These are phyloP conservation scores for Gnathonemus longibarbis DNA, from an alignment of 2,113 vertebrate species.

Conservation along the genomic window DNA sequence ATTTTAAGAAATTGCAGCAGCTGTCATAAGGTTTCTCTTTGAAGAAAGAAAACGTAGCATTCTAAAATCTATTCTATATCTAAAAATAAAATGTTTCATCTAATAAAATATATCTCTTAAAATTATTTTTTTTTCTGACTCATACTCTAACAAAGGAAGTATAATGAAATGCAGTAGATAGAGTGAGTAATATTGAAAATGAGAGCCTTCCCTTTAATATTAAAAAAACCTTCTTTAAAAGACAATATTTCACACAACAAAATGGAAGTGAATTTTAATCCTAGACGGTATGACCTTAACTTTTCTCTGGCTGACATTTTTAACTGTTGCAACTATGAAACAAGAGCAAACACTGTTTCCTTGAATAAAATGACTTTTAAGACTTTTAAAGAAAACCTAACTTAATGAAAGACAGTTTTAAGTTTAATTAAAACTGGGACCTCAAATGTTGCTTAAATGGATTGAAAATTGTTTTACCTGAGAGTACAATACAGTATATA, in stretches of 20 bases:
- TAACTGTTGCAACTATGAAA: not conserved
- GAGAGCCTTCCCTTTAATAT: not conserved
- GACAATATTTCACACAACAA: not conserved
- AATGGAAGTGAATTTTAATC: not conserved
- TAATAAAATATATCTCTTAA: not conserved
- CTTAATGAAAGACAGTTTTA: not conserved
- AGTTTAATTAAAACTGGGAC: not conserved
- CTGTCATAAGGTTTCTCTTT: not conserved
- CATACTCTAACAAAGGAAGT: not conserved
- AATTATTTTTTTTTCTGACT: not conserved
- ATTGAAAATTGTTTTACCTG: not conserved
- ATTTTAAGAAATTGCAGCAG: not conserved
- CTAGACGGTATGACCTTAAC: not conserved
- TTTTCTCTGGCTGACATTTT: not conserved
- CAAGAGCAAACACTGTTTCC: not conserved
- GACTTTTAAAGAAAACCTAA: not conserved
- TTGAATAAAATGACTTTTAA: not conserved
- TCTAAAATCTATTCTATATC: not conserved
- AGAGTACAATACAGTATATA: not conserved
- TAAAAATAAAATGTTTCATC: constrained; percentile 4
- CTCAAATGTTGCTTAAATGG: not conserved
- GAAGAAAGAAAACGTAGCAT: not conserved
- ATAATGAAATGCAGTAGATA: not conserved
- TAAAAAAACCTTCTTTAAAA: not conserved
- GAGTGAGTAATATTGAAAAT: not conserved